Evolutionary conservation across 2,797 vertebrate species (phyloP), one percentile per base, ranked within the genome.

Genomic region (Artibeus jamaicensis): DNA sequence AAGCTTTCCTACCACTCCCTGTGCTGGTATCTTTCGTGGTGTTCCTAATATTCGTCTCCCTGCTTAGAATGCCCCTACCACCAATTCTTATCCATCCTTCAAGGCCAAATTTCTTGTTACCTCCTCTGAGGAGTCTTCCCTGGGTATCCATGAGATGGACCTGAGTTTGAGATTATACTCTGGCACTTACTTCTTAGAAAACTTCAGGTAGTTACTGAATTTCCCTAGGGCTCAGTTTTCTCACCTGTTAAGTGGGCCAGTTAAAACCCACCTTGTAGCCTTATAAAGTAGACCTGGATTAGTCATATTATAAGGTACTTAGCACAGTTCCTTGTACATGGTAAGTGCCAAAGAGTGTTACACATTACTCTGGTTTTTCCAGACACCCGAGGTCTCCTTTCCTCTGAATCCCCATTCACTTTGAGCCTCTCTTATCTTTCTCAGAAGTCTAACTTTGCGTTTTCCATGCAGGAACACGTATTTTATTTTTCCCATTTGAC

Each of bases 211-310:
- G 15, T 77, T 78, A 68, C 32, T 29, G 19, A 71, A 37, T 73
- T 90, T 68, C 70, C 79, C 62, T 86, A 67, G 16, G 59, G 15
- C 83, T 91, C n/a, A 48, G 22, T 77, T 59, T 93, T 44, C 50
- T 92, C 22, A 53, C n/a, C 48, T 89, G 29, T 84, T 44, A 74
- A 71, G 83, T 90, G 68, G 84, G 16, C 44, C 46, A 53, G 10
- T 73, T 24, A 32, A 57, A 21, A 79, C 7, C 10, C 3, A 83
- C 22, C 3, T 3, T 26, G 10, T 2, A 50, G 24, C 21, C 67
- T 77, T 89, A 7, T 15, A 50, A 19, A n/a, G 29, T 65, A 44
- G 6, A 37, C 32, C 29, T 21, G 46, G 19, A 29, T 59, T 34
- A 71, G 42, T 65, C 32, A 42, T 48, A 73, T 1, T 32, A 16